These are phyloP conservation scores for Oxygymnocypris stewartii DNA, from an alignment of 2,113 vertebrate species.

Conservation along the genomic window DNA sequence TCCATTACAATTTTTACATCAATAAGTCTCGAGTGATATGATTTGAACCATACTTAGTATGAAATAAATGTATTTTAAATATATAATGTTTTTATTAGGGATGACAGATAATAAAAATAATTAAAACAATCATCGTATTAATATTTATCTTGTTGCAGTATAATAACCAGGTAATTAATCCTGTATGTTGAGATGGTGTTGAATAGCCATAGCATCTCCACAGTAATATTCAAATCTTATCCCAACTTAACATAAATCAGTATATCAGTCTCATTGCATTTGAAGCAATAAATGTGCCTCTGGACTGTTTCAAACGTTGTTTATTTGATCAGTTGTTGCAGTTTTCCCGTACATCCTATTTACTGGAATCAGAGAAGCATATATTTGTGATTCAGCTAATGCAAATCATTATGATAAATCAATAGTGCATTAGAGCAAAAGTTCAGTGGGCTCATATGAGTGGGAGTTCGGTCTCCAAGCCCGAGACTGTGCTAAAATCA, in stretches of 20 bases:
- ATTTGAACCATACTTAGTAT: too few species aligned
- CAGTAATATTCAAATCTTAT: neutral
- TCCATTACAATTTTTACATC: too few species aligned
- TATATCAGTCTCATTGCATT: neutral
- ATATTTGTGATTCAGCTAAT: conserved; percentile 53
- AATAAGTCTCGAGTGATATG: too few species aligned
- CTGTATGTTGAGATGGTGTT: neutral
- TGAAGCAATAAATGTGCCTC: neutral
- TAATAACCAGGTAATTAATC: neutral
- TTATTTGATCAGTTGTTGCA: conserved; percentile 34
- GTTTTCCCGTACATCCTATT: conserved; percentile 45
- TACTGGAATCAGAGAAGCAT: conserved; percentile 39
- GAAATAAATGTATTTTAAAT: too few species aligned
- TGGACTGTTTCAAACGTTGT: conserved; percentile 25
- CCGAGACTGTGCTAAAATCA: conserved; percentile 52
- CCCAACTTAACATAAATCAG: neutral
- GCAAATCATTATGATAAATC: conserved; percentile 56
- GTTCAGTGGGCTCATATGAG: conserved; percentile 43
- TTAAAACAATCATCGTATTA: too few species aligned
- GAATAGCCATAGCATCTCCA: neutral
- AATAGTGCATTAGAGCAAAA: conserved; percentile 55
- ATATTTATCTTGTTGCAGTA: too few species aligned
- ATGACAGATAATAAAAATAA: too few species aligned
- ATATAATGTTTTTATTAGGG: too few species aligned
- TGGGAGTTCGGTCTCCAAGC: conserved; percentile 54